Evolutionary conservation across 2,797 vertebrate genomes (phyloP).

Genomic region (Chaetophractus vellerosus): DNA sequence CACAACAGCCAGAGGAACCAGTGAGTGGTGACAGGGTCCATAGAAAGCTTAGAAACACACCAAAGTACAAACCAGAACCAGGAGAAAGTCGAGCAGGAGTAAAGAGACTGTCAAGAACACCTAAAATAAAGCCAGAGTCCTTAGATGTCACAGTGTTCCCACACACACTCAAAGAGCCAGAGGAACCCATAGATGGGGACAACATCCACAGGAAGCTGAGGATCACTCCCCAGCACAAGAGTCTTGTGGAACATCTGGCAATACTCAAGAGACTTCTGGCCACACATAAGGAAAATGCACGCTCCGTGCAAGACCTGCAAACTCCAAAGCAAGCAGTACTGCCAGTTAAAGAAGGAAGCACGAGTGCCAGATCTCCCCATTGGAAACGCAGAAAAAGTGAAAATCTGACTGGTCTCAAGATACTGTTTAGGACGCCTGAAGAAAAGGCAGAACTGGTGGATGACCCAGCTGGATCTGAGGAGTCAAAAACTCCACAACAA

Average conservation of each 20-base stretch:
- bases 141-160: neutral
- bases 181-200: neutral
- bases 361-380: neutral
- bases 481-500: too few relatives aligned
- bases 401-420: neutral
- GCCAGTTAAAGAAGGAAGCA: neutral
- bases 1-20: too few relatives aligned
- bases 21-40: neutral
- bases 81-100: neutral
- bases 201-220: neutral
- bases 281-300: neutral
- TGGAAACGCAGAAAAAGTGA: neutral
- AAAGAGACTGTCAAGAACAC: neutral
- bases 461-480: too few relatives aligned
- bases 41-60: neutral
- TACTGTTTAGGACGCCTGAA: neutral
- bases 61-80: neutral
- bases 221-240: neutral
- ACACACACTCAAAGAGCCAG: neutral
- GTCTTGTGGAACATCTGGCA: conserved; percentile 10
- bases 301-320: neutral
- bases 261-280: neutral
- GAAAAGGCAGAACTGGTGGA: neutral
- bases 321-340: neutral
- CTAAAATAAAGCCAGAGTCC: conserved; percentile 7